Evolutionary conservation across 2,888 invertebrate genomes (phyloP), one percentile per base, ranked within the genome.

Genomic region (Lycaena phlaeas): DNA sequence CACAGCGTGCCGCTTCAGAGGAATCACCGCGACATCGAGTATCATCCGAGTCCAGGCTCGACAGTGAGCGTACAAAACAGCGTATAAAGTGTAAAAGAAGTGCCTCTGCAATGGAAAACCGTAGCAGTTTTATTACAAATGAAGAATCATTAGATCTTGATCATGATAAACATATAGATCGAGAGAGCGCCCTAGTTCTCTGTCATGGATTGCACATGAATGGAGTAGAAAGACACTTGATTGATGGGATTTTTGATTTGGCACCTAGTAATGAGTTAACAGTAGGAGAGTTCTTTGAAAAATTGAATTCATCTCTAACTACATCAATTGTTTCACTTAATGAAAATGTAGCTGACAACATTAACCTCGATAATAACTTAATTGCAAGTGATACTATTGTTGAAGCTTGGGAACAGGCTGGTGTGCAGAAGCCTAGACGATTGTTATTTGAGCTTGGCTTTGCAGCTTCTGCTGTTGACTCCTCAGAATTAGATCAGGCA

Each of bases 391-490:
- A 89, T 40, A 69, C 81, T 11, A 82, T 93, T 29, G 77, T 89
- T 27, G 91, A 92, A 52, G 86, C 91, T 61, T 93, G 92, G 91
- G 91, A 92, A 67, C 78, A 87, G 41, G 89, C 90, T 5, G 90
- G 90, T 34, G 88, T 93, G 42, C 75, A 81, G 31, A 87, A 89
- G 30, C 88, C 92, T 11, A 87, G 87, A 38, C 82, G 85, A 1
- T 69, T 94, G 40, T 70, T 94, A 11, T 79, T 87, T 25, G 90
- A 90, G 48, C 75, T 93, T 22, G 92, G 93, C 3, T 90, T 92
- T 57, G 71, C 84, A 9, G 72, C 84, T 17, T 67, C 82, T 5
- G 79, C 87, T 43, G 75, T 92, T 26, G 87, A 86, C 48, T 70
- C 91, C 2, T 64, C 76, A 1, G 90, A 91, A 44, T 67, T 94